These are phyloP conservation scores for Melanotaenia parkinsoni DNA, from an alignment of 2,797 vertebrate genomes.

Conservation along the genomic window DNA sequence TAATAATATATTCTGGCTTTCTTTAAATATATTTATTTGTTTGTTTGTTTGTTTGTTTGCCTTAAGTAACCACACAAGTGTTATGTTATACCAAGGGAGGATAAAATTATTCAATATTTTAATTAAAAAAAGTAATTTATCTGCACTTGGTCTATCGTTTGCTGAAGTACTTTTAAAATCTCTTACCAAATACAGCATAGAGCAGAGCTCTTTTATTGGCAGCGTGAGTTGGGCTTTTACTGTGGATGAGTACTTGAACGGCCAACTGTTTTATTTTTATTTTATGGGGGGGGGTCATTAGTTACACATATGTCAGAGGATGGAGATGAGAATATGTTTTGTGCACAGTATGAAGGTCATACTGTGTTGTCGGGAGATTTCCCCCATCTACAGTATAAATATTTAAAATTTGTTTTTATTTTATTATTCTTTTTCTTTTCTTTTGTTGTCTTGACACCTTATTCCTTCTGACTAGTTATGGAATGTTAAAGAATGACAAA, in stretches of 20 bases:
- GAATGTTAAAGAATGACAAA: conserved; percentile 50
- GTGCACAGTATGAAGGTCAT: background rate
- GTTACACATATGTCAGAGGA: too few relatives aligned
- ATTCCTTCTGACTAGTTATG: conserved; percentile 39
- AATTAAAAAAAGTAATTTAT: too few relatives aligned
- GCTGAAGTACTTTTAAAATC: background rate
- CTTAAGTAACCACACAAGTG: too few relatives aligned
- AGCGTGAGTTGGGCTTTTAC: background rate
- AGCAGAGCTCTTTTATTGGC: background rate
- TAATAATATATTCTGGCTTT: too few relatives aligned
- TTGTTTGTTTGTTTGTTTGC: too few relatives aligned
- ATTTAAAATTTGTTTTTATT: conserved; percentile 26
- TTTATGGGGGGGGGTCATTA: background rate
- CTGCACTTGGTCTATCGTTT: background rate
- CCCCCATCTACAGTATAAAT: conserved; percentile 37
- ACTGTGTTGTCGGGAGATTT: background rate
- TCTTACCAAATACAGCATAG: background rate
- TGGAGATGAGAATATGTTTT: background rate
- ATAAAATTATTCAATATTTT: too few relatives aligned
- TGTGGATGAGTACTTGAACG: background rate
- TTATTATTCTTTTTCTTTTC: conserved; percentile 22
- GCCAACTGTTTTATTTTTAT: background rate
- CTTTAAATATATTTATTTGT: too few relatives aligned
- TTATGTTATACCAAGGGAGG: too few relatives aligned
- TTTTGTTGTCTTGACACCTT: conserved; percentile 47